These are phyloP conservation scores for Xanthorhoe designata DNA, from an alignment of 2,888 invertebrate species.

Conservation along the genomic window DNA sequence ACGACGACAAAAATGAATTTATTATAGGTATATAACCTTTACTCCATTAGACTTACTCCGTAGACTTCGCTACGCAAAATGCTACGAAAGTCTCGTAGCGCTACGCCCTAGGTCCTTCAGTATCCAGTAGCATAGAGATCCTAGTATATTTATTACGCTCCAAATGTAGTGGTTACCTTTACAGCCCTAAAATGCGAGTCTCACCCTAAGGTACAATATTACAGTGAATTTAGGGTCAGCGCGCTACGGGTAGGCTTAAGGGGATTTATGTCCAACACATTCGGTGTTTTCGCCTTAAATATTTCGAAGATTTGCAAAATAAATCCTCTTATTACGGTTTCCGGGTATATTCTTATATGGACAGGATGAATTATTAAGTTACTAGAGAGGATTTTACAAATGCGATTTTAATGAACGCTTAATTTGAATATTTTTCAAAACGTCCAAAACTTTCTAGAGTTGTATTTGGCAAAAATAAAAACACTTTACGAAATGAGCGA, in stretches of 20 bases:
- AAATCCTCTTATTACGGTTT: conserved; percentile 37
- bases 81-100: background rate
- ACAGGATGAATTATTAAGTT: background rate
- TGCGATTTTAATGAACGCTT: too few relatives aligned
- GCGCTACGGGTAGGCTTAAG: conserved; percentile 50
- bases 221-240: conserved; percentile 50
- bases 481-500: too few relatives aligned
- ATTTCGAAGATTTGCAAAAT: conserved; percentile 43
- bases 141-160: conserved; percentile 22
- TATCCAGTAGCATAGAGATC: background rate
- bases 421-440: too few relatives aligned
- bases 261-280: conserved; percentile 53
- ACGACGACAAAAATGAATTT: too few relatives aligned
- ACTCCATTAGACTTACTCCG: background rate
- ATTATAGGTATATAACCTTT: too few relatives aligned
- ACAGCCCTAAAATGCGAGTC: conserved; percentile 49
- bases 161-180: conserved; percentile 36
- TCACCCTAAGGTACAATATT: conserved; percentile 47
- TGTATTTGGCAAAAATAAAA: too few relatives aligned
- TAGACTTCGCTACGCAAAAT: conserved; percentile 3
- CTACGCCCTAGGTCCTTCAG: conserved; percentile 1
- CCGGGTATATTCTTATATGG: conserved; percentile 23
- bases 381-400: background rate
- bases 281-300: conserved; percentile 50
- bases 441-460: too few relatives aligned